A percentile compares a stretch with the other conserved stretches of the same genome.
Evolutionary conservation across 2,113 vertebrate genomes (phyloP).

Genomic region (Indicator maculatus): DNA sequence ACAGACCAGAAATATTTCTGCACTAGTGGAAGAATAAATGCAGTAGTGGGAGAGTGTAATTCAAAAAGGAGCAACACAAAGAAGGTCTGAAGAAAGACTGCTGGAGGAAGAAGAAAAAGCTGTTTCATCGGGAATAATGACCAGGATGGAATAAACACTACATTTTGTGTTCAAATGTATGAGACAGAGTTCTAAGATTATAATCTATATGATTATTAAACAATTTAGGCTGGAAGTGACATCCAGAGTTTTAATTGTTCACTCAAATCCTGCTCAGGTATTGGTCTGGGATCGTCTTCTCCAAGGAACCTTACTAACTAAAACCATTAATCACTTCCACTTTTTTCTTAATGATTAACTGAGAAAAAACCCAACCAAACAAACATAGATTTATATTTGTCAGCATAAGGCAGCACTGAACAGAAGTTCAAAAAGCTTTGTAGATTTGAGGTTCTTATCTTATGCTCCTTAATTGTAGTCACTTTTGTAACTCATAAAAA

Average conservation of each 20-base stretch:
- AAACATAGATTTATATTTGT: background rate
- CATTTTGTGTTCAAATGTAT: background rate
- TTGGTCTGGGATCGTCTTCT: background rate
- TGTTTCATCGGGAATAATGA: background rate
- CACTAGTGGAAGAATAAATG: background rate
- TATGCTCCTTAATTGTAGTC: background rate
- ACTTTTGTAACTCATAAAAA: background rate
- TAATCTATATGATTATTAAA: background rate
- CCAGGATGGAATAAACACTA: background rate
- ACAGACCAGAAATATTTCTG: background rate
- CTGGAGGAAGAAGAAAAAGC: background rate
- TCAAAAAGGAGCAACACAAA: background rate
- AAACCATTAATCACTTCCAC: background rate
- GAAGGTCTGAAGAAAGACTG: background rate
- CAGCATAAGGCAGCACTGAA: background rate
- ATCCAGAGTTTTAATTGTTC: background rate
- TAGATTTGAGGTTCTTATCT: background rate
- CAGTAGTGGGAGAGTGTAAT: background rate
- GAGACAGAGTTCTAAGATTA: background rate
- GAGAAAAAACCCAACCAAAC: background rate
- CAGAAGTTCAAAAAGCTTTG: background rate
- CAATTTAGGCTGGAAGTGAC: background rate
- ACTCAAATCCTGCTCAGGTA: background rate
- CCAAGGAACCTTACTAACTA: background rate
- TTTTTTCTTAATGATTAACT: background rate